Conservation (phyloP, 2,888 invertebrate genomes). For the Marasmarcha lunaedactyla region DNA sequence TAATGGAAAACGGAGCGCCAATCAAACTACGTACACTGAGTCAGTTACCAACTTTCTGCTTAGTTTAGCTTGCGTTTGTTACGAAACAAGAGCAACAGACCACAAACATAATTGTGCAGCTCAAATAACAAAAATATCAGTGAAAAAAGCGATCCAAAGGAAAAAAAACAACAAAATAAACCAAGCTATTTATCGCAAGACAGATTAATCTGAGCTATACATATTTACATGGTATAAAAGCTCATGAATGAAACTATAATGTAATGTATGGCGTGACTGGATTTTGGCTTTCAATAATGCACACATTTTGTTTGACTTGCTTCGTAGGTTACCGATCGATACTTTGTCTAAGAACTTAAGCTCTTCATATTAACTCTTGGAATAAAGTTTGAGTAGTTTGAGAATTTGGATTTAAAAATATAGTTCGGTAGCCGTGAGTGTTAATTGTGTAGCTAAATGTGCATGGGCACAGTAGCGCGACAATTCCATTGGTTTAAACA, state of each 20-base stretch:
- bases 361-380: not conserved
- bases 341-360: constrained; percentile 16
- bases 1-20: not conserved
- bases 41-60: not conserved
- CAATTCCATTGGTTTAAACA: constrained; percentile 62
- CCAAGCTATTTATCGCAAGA: not conserved
- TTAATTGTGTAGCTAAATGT: constrained; percentile 40
- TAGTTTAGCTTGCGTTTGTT: not conserved
- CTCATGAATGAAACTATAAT: constrained; percentile 24
- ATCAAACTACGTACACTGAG: not conserved
- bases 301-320: constrained; percentile 39
- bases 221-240: constrained; percentile 27
- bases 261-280: constrained; percentile 1
- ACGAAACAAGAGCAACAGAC: not conserved
- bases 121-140: not conserved
- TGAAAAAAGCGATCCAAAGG: not conserved
- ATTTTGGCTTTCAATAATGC: constrained; percentile 32
- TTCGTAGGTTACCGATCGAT: constrained; percentile 47
- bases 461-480: constrained; percentile 68
- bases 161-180: not conserved
- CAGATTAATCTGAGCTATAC: constrained; percentile 18
- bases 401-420: constrained; percentile 22
- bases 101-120: not conserved
- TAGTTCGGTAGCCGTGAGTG: constrained; percentile 47
- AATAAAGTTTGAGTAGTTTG: not conserved